Evolutionary conservation across 2,797 vertebrate genomes (phyloP).

Genomic region (Urosaurus nigricauda): DNA sequence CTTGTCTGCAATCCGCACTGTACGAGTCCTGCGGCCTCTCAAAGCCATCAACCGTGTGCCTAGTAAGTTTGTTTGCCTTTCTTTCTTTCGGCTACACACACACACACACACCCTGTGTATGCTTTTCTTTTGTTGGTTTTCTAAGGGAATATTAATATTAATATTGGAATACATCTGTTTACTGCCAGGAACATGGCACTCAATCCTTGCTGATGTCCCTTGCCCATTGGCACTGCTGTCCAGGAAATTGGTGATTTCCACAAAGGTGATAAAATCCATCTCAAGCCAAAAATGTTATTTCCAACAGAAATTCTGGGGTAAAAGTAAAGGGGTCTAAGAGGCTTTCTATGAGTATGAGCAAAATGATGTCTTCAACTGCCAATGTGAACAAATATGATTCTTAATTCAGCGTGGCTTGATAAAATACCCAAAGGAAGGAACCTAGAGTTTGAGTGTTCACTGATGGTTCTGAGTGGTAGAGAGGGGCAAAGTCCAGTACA

Average conservation of each 20-base stretch:
- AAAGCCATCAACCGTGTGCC: slow-evolving; percentile 98
- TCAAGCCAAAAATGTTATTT: neutral
- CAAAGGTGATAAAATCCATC: neutral
- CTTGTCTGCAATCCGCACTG: slow-evolving; percentile 95
- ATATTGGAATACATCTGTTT: no score
- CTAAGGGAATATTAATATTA: neutral
- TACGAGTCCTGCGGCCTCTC: slow-evolving; percentile 93
- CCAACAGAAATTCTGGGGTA: neutral
- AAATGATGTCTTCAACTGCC: neutral
- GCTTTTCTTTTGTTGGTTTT: neutral
- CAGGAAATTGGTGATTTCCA: neutral
- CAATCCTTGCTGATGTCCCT: neutral
- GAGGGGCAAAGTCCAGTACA: neutral
- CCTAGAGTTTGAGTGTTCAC: neutral
- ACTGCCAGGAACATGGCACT: no score
- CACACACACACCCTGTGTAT: neutral
- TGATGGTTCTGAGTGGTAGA: neutral
- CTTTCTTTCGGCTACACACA: neutral
- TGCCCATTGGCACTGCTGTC: neutral
- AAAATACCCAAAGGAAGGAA: neutral
- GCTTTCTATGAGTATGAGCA: neutral
- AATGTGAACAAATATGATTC: neutral
- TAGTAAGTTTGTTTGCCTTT: slow-evolving; percentile 85
- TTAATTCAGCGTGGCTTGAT: neutral
- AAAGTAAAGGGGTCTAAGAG: neutral